These are phyloP conservation scores for Scomber japonicus DNA, from an alignment of 2,113 vertebrate species.

Conservation along the genomic window DNA sequence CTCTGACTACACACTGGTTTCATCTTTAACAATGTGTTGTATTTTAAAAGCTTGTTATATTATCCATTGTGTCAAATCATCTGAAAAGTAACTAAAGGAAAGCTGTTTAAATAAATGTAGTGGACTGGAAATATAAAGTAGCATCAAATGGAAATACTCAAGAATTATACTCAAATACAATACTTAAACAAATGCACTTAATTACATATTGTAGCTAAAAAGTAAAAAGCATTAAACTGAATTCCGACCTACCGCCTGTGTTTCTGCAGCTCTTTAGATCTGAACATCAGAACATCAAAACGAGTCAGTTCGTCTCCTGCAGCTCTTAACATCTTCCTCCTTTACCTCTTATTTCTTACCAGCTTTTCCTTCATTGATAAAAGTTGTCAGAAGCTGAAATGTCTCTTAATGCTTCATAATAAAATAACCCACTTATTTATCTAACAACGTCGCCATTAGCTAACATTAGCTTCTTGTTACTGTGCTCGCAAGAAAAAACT, in stretches of 20 bases:
- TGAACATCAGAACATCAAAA: conserved; percentile 65
- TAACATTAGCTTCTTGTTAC: conserved; percentile 15
- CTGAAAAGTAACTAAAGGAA: too few relatives aligned
- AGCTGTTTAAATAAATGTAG: too few relatives aligned
- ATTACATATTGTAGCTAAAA: neutral
- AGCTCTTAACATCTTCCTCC: neutral
- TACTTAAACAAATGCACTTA: neutral
- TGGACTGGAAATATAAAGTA: too few relatives aligned
- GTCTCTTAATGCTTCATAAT: conserved; percentile 1
- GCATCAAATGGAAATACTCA: too few relatives aligned
- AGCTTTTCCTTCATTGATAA: fast-evolving
- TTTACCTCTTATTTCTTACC: too few relatives aligned
- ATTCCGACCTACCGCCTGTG: conserved; percentile 67
- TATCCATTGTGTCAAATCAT: too few relatives aligned
- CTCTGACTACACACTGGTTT: too few relatives aligned
- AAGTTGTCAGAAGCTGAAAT: neutral
- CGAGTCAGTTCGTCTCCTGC: neutral
- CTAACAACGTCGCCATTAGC: neutral
- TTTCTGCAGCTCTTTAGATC: conserved; percentile 41
- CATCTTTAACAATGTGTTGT: too few relatives aligned
- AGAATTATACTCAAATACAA: neutral
- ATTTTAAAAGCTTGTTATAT: too few relatives aligned
- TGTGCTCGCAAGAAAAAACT: neutral
- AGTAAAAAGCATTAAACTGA: neutral
- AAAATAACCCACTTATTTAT: neutral